phyloP scores from a whole-genome alignment of 2,888 invertebrate species.

The Drosophila austrosaltans region DNA sequence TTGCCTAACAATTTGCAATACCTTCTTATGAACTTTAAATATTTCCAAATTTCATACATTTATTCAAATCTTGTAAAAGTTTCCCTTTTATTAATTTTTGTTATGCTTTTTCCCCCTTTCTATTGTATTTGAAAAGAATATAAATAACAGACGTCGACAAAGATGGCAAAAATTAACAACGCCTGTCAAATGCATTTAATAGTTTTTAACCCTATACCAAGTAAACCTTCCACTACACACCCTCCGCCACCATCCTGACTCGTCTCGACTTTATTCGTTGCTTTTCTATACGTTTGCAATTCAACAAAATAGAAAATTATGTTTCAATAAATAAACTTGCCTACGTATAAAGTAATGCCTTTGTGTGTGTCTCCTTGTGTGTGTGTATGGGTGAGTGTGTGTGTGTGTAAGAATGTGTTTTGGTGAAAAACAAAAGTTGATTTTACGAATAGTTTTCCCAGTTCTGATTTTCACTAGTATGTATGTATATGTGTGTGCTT shows the following conservation, averaged over 20 bases:
- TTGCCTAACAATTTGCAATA: too few relatives aligned
- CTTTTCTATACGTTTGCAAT: constrained; percentile 10
- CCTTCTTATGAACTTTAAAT: too few relatives aligned
- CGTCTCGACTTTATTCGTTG: constrained; percentile 1
- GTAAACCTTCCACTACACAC: not conserved
- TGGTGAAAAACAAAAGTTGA: constrained; percentile 51
- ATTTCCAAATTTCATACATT: too few relatives aligned
- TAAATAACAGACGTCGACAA: constrained; percentile 11
- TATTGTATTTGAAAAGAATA: not conserved
- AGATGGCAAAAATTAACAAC: constrained; percentile 58
- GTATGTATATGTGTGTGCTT: not conserved
- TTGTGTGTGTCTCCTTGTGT: not conserved
- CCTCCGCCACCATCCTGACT: constrained; percentile 23
- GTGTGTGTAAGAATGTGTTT: constrained; percentile 11
- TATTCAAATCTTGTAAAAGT: not conserved
- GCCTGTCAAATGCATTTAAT: constrained; percentile 75
- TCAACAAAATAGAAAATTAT: constrained; percentile 64
- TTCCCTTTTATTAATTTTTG: too few relatives aligned
- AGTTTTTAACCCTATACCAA: constrained; percentile 52
- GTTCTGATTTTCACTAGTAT: constrained; percentile 55
- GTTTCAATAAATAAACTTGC: constrained; percentile 73
- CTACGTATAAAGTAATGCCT: constrained; percentile 33
- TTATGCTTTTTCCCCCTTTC: not conserved
- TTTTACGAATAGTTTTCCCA: constrained; percentile 58
- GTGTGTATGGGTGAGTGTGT: constrained; percentile 9